Evolutionary conservation across 2,888 invertebrate genomes (phyloP).

Genomic region (Campopleginae sp.): DNA sequence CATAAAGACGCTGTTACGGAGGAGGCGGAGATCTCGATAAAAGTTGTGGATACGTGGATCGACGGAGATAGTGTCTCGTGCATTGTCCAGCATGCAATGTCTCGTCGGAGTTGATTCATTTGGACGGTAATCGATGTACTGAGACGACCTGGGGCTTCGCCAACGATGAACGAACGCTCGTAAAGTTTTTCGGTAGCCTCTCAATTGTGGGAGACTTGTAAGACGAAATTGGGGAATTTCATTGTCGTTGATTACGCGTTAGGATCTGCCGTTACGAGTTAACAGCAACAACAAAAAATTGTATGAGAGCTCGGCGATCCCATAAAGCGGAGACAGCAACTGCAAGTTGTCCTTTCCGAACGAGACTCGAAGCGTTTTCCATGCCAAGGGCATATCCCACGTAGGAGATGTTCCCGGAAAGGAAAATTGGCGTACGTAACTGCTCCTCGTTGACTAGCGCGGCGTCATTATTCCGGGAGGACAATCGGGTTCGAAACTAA

Average conservation of each 20-base stretch:
- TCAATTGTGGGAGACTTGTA: neutral
- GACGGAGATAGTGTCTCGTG: neutral
- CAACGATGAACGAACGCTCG: neutral
- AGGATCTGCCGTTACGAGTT: neutral
- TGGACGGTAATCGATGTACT: neutral
- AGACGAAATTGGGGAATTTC: no score
- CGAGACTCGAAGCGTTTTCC: neutral
- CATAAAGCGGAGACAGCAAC: neutral
- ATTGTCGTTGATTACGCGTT: no score
- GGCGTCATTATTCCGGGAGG: slow-evolving; percentile 62
- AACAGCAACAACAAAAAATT: neutral
- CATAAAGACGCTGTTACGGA: neutral
- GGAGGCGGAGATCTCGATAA: neutral
- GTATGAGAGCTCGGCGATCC: neutral
- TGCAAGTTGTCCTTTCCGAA: neutral
- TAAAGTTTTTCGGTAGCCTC: neutral
- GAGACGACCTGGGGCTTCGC: neutral
- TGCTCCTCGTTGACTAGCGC: slow-evolving; percentile 67
- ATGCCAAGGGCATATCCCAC: neutral
- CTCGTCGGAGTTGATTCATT: neutral
- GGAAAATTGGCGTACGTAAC: slow-evolving; percentile 64
- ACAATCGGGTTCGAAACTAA: slow-evolving; percentile 71
- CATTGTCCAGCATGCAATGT: neutral
- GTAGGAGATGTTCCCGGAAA: neutral
- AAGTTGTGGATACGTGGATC: neutral